Base-by-base conservation (phyloP, 2,888 invertebrate genomes). In the Callimorpha dominula region DNA sequence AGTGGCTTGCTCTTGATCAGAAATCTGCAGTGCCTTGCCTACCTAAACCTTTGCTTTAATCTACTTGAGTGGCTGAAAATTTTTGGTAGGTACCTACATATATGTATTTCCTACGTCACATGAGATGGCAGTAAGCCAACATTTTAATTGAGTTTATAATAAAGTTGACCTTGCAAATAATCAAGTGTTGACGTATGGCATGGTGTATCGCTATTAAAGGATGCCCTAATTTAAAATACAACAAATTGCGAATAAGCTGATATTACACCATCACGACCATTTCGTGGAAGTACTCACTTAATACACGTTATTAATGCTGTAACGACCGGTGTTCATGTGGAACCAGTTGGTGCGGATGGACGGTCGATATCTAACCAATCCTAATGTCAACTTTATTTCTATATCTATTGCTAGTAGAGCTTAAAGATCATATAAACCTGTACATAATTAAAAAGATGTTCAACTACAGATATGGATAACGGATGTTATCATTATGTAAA, bases 161-260 rank as follows among this genome's bases (percentile, higher is more conserved):
- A 65, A 67, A 64, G 67, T 15, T 81, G 85, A 87, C 90, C 90
- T 91, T 89, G 90, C 78, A 85, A 87, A 88, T 91, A 90, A 85
- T 87, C 68, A 84, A 80, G 88, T 87, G 90, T 87, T 89, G 91
- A 90, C 78, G 74, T 78, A 79, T 78, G 81, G 81, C 81, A 78
- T 76, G 75, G 74, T 74, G 78, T 73, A 78, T 77, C 79, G 72
- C 82, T 78, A 79, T 82, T 83, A 85, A 77, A 72, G 73, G 78
- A 83, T 83, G 87, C 72, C 81, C 82, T 85, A 85, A 84, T 85
- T 86, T 81, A 78, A 82, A 73, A 46, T 68, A 73, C 17, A 54
- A 43, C 40, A 65, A 17, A 71, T 46, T 54, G 43, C n/a, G 42
- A 57, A 12, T 65, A 49, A 40, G 20, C 65, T 68, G 46, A 57